Evolutionary conservation across 2,113 vertebrate genomes (phyloP), one percentile per base, ranked within the genome.

Genomic region (Grus americana): DNA sequence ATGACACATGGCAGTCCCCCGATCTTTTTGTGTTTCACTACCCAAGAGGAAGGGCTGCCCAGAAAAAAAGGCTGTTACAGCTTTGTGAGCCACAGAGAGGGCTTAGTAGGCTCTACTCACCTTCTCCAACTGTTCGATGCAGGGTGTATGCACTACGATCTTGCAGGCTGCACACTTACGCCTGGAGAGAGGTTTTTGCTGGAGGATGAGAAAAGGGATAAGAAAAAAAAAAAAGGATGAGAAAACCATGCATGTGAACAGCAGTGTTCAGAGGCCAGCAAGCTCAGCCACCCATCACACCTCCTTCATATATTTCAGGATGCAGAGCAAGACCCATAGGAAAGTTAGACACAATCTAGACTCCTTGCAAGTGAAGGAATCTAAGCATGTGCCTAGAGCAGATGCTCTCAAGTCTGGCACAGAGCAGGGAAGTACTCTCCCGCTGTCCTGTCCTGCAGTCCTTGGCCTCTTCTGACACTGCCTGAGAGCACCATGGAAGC

Each of bases 101-200:
- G 55, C 15, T 57, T 40, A 54, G 22, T 6, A 79, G 49, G 18
- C 17, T 92, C 71, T 70, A 96, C 98, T 97, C 96, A 99, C 99
- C 98, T 99, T 99, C 92, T 99, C 99, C 88, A 99, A 98, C 88
- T 99, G 99, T 74, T 99, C 99, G 0, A 99, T 99, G 90, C 99
- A 99, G 91, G 98, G 97, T 6, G 98, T 99, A 91, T 99, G 99
- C 88, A 99, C 99, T 11, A 99, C 98, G 0, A 99, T 99, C 98
- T 99, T 99, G 97, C 99, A 99, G 76, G 99, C 99, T 19, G 99
- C 99, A 90, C 99, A 99, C 93, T 99, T 99, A 90, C 98, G 99
- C 67, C 99, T 98, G 52, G 99, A 98, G 58, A 98, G 97, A 14
- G 99, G 99, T 90, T 99, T 99, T 98, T 99, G 99, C 99, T 99